phyloP scores from a whole-genome alignment of 2,888 invertebrate genomes.

The Stenotaenia linearis region DNA sequence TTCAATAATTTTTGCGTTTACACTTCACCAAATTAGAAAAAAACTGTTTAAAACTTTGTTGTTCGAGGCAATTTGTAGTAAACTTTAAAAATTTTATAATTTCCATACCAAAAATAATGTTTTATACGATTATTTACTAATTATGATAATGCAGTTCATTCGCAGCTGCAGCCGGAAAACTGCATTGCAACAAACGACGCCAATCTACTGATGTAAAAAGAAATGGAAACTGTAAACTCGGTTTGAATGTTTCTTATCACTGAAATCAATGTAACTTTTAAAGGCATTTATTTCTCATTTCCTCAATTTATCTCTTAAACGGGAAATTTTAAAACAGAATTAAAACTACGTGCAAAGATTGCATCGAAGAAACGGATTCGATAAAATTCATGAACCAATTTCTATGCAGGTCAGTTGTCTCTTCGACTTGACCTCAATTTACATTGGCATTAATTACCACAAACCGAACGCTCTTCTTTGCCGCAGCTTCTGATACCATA shows the following conservation, averaged over 20 bases:
- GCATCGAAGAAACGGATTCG: neutral
- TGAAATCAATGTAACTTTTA: neutral
- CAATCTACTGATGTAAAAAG: no score
- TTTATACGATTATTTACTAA: no score
- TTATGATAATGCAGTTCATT: no score
- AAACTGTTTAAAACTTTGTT: no score
- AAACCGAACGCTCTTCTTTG: neutral
- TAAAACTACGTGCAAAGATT: neutral
- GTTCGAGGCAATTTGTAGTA: no score
- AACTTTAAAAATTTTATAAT: no score
- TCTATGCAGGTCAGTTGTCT: neutral
- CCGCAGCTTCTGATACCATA: neutral
- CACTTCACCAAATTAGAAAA: no score
- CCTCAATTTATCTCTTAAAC: neutral
- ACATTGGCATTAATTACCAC: neutral
- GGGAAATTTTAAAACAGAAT: neutral
- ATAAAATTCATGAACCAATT: slow-evolving; percentile 9
- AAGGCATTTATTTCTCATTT: neutral
- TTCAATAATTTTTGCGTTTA: no score
- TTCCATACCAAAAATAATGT: no score
- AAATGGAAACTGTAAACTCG: no score
- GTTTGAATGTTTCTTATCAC: neutral
- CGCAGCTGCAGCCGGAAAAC: no score
- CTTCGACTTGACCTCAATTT: neutral
- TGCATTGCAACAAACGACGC: no score